These are phyloP conservation scores for Tenebrosternarchus preto DNA, from an alignment of 2,113 vertebrate species.

Conservation along the genomic window DNA sequence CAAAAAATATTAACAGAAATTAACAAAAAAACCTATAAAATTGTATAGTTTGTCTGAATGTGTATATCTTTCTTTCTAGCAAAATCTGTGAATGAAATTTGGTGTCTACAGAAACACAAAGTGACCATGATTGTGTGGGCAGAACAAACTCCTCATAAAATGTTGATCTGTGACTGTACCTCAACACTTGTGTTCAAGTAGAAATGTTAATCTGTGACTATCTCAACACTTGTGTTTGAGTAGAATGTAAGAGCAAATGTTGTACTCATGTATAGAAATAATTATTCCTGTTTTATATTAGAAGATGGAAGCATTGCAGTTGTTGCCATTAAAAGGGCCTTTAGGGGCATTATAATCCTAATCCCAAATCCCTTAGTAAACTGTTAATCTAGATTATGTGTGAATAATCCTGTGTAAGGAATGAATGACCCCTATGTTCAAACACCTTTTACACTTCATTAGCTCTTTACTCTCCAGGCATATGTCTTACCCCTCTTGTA, in stretches of 20 bases:
- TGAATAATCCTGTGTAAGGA: conserved; percentile 58
- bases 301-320: not conserved
- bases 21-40: too few species aligned
- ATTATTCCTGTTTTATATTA: conserved; percentile 6
- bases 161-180: too few species aligned
- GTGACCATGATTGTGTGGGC: too few species aligned
- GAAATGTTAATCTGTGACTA: too few species aligned
- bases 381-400: conserved; percentile 71
- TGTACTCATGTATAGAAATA: not conserved
- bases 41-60: too few species aligned
- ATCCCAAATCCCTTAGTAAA: conserved; percentile 61
- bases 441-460: conserved; percentile 14
- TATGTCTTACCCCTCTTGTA: not conserved
- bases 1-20: not conserved
- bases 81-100: too few species aligned
- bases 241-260: not conserved
- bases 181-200: too few species aligned
- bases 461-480: not conserved
- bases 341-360: conserved; percentile 70
- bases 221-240: too few species aligned
- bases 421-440: conserved; percentile 26
- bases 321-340: conserved; percentile 67
- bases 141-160: too few species aligned
- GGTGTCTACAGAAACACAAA: too few species aligned
- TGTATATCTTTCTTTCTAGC: too few species aligned